Percentiles rank a stretch among this genome's conserved stretches.
These are phyloP conservation scores for Anastatus disparis DNA, from an alignment of 1,140 invertebrate genomes.

Conservation along the genomic window DNA sequence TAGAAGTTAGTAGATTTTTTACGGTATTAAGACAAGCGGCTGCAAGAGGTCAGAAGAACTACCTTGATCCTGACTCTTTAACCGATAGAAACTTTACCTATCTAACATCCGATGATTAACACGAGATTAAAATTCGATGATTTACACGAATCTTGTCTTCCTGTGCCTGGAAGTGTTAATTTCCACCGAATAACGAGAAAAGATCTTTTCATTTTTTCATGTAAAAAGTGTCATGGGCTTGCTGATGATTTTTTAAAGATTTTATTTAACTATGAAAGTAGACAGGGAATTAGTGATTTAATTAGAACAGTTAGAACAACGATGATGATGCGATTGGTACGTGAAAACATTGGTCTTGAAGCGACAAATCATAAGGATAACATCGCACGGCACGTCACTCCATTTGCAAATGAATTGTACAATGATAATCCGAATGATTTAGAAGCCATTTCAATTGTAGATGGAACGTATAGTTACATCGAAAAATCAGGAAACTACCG, in stretches of 20 bases:
- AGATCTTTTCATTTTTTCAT: too few species aligned
- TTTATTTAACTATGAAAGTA: too few species aligned
- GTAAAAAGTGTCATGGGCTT: too few species aligned
- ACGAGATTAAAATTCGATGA: constrained; percentile 10
- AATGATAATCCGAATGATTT: constrained; percentile 20
- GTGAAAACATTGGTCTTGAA: too few species aligned
- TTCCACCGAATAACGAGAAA: constrained; percentile 16
- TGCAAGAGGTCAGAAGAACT: background rate
- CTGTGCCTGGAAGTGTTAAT: background rate
- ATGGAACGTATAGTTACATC: constrained; percentile 33
- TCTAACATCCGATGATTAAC: background rate
- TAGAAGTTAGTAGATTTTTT: constrained; percentile 12
- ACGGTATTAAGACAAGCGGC: constrained; percentile 6
- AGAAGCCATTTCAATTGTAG: constrained; percentile 15
- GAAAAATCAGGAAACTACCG: constrained; percentile 30
- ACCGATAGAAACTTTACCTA: background rate
- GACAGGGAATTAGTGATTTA: too few species aligned
- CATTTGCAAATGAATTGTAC: constrained; percentile 30
- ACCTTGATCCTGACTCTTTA: constrained; percentile 3
- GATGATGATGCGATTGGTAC: too few species aligned
- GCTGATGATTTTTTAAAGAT: too few species aligned
- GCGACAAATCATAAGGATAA: background rate
- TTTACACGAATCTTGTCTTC: constrained; percentile 4
- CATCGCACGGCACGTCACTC: constrained; percentile 18
- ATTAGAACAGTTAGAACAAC: too few species aligned